phyloP scores from a whole-genome alignment of 2,113 vertebrate genomes.

The Eleginops maclovinus region DNA sequence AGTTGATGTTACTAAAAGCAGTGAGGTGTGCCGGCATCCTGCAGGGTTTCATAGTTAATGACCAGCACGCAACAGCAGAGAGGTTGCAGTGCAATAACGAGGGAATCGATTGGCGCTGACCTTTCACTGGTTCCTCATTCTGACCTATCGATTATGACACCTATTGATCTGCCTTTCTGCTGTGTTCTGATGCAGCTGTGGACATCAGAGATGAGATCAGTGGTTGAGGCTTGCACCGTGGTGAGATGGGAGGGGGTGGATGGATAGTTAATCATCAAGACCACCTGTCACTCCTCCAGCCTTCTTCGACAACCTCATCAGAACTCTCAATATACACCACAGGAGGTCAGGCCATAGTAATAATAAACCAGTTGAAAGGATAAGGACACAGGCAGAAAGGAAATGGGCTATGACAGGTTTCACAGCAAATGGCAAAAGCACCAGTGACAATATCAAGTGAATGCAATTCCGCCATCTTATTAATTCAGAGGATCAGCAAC shows the following conservation, averaged over 20 bases:
- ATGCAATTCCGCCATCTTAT: constrained; percentile 21
- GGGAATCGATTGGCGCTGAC: constrained; percentile 60
- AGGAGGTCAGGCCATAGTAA: constrained; percentile 49
- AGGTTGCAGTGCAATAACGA: constrained; percentile 63
- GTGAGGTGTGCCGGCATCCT: constrained; percentile 48
- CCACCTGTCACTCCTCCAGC: constrained; percentile 69
- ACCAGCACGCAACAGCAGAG: constrained; percentile 68
- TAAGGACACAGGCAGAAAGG: constrained; percentile 26
- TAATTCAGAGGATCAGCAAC: constrained; percentile 12
- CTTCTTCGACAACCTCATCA: constrained; percentile 57
- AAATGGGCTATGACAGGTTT: constrained; percentile 31
- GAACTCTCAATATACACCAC: constrained; percentile 54
- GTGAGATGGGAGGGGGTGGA: constrained; percentile 44
- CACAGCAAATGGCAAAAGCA: constrained; percentile 33
- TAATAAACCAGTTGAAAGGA: constrained; percentile 61
- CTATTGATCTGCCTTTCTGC: constrained; percentile 68
- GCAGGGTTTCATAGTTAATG: constrained; percentile 66
- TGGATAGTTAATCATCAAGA: constrained; percentile 58
- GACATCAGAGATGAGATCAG: constrained; percentile 61
- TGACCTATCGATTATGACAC: constrained; percentile 78
- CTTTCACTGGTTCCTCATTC: constrained; percentile 71
- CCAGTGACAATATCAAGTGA: constrained; percentile 16
- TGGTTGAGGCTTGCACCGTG: constrained; percentile 41
- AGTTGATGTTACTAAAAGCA: constrained; percentile 67
- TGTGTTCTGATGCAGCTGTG: constrained; percentile 49